Evolutionary conservation across 2,888 invertebrate genomes (phyloP).

Genomic region (Priapulus caudatus): DNA sequence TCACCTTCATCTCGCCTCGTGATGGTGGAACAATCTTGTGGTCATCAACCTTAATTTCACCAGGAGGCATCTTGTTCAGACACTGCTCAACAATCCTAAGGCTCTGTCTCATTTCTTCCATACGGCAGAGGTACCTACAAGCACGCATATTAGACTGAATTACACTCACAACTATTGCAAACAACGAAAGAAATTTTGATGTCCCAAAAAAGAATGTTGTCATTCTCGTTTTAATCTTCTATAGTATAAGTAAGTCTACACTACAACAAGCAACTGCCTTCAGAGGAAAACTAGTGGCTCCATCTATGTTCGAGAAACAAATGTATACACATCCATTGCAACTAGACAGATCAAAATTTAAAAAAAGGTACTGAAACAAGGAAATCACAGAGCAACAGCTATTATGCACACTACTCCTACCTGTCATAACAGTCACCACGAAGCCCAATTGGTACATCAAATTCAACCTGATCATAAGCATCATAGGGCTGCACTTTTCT

Average conservation of each 20-base stretch:
- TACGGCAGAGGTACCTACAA: constrained; percentile 60
- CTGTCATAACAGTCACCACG: constrained; percentile 96
- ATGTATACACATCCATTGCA: too few relatives aligned
- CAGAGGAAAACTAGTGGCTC: too few relatives aligned
- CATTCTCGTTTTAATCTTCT: background rate
- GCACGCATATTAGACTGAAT: constrained; percentile 1
- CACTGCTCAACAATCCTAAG: constrained; percentile 89
- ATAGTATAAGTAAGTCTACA: too few relatives aligned
- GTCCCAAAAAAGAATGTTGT: too few relatives aligned
- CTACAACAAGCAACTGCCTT: too few relatives aligned
- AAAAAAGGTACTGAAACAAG: constrained; percentile 6
- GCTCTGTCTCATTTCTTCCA: constrained; percentile 72
- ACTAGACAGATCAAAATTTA: too few relatives aligned
- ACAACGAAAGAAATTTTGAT: too few relatives aligned
- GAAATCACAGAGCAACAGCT: background rate
- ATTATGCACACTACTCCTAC: constrained; percentile 36
- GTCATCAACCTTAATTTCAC: constrained; percentile 88
- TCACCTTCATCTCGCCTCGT: constrained; percentile 86
- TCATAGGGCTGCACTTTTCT: constrained; percentile 93
- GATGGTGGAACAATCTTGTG: constrained; percentile 82
- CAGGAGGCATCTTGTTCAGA: constrained; percentile 90
- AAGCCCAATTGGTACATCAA: constrained; percentile 89
- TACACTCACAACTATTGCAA: background rate
- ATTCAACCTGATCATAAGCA: constrained; percentile 81
- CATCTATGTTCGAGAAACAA: too few relatives aligned